Conservation (phyloP, 2,888 invertebrate genomes). For the Sinodicranocentrus sp. region DNA sequence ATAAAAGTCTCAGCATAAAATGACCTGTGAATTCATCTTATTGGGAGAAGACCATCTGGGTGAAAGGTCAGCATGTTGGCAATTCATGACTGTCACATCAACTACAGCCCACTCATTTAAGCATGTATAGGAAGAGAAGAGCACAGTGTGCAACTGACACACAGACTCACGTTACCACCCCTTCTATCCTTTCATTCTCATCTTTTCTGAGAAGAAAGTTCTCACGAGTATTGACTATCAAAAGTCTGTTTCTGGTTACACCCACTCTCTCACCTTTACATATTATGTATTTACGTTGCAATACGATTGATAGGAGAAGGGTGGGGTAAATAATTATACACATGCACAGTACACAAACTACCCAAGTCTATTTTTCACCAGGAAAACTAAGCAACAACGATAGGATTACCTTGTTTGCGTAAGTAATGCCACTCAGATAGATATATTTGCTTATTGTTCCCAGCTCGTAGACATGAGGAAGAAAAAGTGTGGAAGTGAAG, state of each 20-base stretch:
- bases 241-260: too few relatives aligned
- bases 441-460: not conserved
- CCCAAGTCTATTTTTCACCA: too few relatives aligned
- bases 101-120: not conserved
- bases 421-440: not conserved
- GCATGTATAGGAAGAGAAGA: not conserved
- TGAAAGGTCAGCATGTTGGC: constrained; percentile 40
- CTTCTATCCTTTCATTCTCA: not conserved
- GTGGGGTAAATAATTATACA: not conserved
- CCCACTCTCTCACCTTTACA: not conserved
- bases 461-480: not conserved
- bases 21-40: constrained; percentile 32
- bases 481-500: not conserved
- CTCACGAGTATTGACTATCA: constrained; percentile 12
- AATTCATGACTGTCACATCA: constrained; percentile 49
- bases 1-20: not conserved
- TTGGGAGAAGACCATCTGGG: constrained; percentile 42
- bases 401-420: not conserved
- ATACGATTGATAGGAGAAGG: not conserved
- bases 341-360: not conserved
- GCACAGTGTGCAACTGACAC: not conserved
- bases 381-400: not conserved
- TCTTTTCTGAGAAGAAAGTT: constrained; percentile 4
- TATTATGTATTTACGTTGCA: not conserved
- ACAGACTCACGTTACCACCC: not conserved